A percentile compares a stretch with the other conserved stretches of the same genome.
These are phyloP conservation scores for Crambe crambe DNA, from an alignment of 37 sponge, comb jelly and placozoan genomes.

Conservation along the genomic window DNA sequence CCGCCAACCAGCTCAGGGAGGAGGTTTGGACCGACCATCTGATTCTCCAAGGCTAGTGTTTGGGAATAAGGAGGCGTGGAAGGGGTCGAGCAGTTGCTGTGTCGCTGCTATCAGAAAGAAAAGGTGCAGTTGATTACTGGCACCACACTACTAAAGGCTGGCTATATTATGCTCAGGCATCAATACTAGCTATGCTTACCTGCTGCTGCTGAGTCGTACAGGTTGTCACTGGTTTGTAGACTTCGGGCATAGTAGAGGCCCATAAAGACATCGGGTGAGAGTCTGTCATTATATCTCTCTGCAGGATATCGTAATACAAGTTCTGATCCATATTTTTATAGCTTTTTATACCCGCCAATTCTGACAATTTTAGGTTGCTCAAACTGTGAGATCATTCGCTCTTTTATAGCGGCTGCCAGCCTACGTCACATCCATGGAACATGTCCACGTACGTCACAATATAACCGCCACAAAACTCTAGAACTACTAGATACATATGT, in stretches of 20 bases:
- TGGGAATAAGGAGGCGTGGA: constrained; percentile 65
- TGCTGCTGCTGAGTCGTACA: not conserved
- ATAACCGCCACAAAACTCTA: too few relatives aligned
- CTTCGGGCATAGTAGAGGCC: constrained; percentile 31
- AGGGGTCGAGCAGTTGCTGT: constrained; percentile 23
- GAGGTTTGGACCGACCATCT: constrained; percentile 33
- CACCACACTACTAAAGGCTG: too few relatives aligned
- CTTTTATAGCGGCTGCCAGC: constrained; percentile 1
- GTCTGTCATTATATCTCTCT: not conserved
- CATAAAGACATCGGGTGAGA: constrained; percentile 27
- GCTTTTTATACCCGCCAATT: constrained; percentile 6
- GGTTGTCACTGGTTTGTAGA: constrained; percentile 42
- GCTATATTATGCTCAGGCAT: too few relatives aligned
- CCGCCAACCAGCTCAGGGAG: constrained; percentile 14
- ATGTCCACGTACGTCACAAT: too few relatives aligned
- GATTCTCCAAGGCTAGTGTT: constrained; percentile 56
- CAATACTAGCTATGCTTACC: not conserved
- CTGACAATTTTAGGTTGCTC: not conserved
- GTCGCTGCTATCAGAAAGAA: not conserved
- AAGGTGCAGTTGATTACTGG: too few relatives aligned
- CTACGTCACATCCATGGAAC: too few relatives aligned
- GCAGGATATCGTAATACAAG: constrained; percentile 11
- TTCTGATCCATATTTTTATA: constrained; percentile 15
- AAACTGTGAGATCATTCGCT: constrained; percentile 18
- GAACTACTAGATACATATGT: too few relatives aligned